Conservation (phyloP, 2,113 vertebrate species). For the Colaptes auratus region DNA sequence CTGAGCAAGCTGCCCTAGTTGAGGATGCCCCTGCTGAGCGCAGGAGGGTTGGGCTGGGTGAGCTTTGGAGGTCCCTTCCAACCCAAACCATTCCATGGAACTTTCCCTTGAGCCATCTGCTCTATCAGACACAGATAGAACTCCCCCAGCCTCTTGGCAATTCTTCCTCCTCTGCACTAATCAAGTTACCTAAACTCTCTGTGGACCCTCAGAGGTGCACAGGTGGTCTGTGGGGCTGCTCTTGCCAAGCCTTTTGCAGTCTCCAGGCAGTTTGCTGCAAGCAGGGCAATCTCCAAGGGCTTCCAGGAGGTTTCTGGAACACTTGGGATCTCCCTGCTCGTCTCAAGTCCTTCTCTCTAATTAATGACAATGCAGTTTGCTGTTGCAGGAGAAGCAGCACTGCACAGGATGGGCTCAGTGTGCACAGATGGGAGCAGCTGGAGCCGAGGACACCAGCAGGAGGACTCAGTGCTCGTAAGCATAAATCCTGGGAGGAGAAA, state of each 20-base stretch:
- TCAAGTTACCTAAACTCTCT: not conserved
- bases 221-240: not conserved
- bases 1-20: no score
- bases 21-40: no score
- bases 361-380: not conserved
- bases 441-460: not conserved
- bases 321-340: not conserved
- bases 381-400: not conserved
- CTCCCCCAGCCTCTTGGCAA: not conserved
- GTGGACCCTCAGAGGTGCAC: not conserved
- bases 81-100: no score
- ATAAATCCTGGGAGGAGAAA: not conserved
- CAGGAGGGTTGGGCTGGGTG: no score
- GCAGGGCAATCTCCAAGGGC: not conserved
- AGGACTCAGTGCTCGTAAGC: not conserved
- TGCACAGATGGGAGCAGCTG: conserved; percentile 48
- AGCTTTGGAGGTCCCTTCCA: no score
- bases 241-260: not conserved
- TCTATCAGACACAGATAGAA: not conserved
- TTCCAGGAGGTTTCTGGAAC: not conserved
- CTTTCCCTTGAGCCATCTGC: not conserved
- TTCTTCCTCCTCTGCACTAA: not conserved
- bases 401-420: not conserved
- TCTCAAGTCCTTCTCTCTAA: not conserved
- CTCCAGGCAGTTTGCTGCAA: not conserved